These are phyloP conservation scores for Notarius quadriscutis DNA, from an alignment of 2,113 vertebrate species.

Conservation along the genomic window DNA sequence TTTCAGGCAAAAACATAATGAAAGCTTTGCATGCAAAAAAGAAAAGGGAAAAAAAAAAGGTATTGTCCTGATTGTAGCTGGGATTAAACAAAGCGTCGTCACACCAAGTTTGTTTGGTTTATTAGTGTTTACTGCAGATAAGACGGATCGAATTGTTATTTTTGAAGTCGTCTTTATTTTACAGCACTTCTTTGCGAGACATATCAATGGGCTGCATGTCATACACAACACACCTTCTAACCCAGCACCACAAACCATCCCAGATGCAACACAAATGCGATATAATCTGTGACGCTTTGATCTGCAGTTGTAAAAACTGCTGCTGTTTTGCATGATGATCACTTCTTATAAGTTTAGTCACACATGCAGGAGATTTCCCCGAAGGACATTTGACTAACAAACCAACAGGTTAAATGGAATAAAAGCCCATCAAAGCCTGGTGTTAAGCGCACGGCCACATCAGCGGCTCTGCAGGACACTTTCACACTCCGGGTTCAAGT, in stretches of 20 bases:
- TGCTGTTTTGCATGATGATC: constrained; percentile 20
- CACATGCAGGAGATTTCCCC: constrained; percentile 15
- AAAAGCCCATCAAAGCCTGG: constrained; percentile 69
- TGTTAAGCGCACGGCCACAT: constrained; percentile 72
- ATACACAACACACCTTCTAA: background rate
- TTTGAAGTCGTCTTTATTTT: too few species aligned
- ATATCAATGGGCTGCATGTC: background rate
- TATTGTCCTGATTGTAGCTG: too few species aligned
- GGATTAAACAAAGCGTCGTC: too few species aligned
- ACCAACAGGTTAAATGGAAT: constrained; percentile 68
- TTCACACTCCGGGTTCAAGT: constrained; percentile 77
- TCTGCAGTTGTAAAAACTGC: background rate
- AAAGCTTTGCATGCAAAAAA: too few species aligned
- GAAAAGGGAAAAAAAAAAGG: too few species aligned
- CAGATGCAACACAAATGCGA: background rate
- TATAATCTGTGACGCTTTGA: background rate
- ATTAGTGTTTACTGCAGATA: too few species aligned
- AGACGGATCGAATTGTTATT: too few species aligned
- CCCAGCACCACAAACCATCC: background rate
- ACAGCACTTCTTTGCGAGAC: too few species aligned
- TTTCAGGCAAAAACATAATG: too few species aligned
- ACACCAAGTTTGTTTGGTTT: too few species aligned
- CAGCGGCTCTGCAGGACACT: constrained; percentile 70
- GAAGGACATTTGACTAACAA: constrained; percentile 21
- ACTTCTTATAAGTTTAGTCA: constrained; percentile 19